Evolutionary conservation across 1,140 invertebrate species (phyloP).

Genomic region (Drepana arcuata): DNA sequence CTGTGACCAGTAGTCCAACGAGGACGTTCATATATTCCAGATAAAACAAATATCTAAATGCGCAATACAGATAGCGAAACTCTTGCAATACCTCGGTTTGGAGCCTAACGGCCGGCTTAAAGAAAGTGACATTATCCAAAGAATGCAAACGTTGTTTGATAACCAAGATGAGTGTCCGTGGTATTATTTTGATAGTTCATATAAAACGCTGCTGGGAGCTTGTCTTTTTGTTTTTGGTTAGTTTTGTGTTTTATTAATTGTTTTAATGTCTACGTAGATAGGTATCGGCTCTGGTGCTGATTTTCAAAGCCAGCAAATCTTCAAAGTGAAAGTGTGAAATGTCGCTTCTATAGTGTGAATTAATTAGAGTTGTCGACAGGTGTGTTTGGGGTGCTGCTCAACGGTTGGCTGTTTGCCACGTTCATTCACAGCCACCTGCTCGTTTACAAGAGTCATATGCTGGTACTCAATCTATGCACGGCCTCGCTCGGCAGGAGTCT

Average conservation of each 20-base stretch:
- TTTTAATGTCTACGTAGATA: no score
- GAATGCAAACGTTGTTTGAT: conserved; percentile 44
- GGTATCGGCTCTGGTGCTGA: no score
- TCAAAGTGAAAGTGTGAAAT: no score
- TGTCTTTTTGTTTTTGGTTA: conserved; percentile 69
- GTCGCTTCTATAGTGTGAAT: no score
- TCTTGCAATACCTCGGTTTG: conserved; percentile 19
- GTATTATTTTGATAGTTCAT: conserved; percentile 69
- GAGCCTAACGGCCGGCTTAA: conserved; percentile 31
- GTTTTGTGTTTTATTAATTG: conserved; percentile 21
- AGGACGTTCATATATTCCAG: conserved; percentile 37
- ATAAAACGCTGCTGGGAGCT: conserved; percentile 64
- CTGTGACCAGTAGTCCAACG: conserved; percentile 37
- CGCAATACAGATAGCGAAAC: conserved; percentile 14
- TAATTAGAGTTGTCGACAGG: no score
- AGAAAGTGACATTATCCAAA: conserved; percentile 13
- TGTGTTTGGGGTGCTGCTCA: conserved; percentile 66
- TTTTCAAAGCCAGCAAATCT: no score
- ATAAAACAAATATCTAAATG: conserved; percentile 25
- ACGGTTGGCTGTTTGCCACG: conserved; percentile 67
- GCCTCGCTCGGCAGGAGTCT: conserved; percentile 63
- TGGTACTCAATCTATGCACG: conserved; percentile 67
- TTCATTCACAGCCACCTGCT: conserved; percentile 69
- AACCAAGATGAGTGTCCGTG: conserved; percentile 65
- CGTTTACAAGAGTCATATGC: conserved; percentile 62